Evolutionary conservation across 64 coral and sea anemone genomes (phyloP).

Genomic region (Astreopora myriophthalma): DNA sequence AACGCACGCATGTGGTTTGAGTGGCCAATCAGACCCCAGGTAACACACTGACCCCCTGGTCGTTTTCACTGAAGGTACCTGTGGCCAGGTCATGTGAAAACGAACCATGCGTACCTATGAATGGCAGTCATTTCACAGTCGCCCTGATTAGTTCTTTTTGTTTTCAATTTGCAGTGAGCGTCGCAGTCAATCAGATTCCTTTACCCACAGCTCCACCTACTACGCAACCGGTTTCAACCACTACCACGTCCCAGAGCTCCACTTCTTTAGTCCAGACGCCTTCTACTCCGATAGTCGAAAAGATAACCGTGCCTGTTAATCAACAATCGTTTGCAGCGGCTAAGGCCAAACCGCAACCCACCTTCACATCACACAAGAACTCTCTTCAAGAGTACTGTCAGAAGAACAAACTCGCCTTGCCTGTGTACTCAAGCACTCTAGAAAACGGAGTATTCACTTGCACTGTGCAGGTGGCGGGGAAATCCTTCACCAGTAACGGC

Average conservation of each 20-base stretch:
- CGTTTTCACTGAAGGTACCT: too few relatives aligned
- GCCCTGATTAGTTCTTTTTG: background rate
- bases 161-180: background rate
- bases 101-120: too few relatives aligned
- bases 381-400: conserved; percentile 91
- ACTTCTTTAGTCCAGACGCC: background rate
- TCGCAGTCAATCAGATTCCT: background rate
- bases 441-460: conserved; percentile 64
- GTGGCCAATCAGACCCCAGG: too few relatives aligned
- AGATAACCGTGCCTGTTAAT: background rate
- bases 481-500: conserved; percentile 45
- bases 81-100: too few relatives aligned
- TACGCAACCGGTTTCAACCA: background rate
- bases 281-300: background rate
- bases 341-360: background rate
- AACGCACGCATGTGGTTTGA: too few relatives aligned
- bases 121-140: background rate
- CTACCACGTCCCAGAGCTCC: background rate
- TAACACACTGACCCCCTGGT: too few relatives aligned
- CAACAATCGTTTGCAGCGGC: background rate
- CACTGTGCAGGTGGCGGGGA: conserved; percentile 74
- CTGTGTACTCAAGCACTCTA: conserved; percentile 70
- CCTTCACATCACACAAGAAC: conserved; percentile 85
- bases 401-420: conserved; percentile 75
- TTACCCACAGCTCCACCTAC: background rate